phyloP scores from a whole-genome alignment of 2,797 vertebrate genomes.

The Clamator glandarius region DNA sequence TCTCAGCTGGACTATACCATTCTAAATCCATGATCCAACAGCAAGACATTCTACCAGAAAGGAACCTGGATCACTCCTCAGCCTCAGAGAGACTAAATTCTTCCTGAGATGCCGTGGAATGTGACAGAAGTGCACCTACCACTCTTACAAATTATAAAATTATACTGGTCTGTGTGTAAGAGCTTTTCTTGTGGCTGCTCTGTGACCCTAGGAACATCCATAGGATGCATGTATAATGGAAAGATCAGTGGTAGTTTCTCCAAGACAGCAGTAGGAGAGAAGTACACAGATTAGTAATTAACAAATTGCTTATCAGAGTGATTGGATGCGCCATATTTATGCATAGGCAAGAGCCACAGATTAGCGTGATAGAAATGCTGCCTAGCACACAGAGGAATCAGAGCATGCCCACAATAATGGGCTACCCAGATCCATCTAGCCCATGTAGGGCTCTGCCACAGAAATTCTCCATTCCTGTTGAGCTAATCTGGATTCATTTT shows the following conservation, averaged over 20 bases:
- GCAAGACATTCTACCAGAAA: neutral
- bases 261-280: neutral
- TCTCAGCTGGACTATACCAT: neutral
- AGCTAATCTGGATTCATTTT: neutral
- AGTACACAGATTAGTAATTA: neutral
- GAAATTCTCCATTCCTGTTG: neutral
- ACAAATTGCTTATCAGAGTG: neutral
- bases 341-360: neutral
- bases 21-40: neutral
- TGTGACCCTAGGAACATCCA: neutral
- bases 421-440: neutral
- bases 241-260: neutral
- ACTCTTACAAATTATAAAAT: neutral
- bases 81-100: neutral
- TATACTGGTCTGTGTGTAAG: neutral
- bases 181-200: neutral
- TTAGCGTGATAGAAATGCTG: neutral
- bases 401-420: neutral
- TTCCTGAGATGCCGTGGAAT: neutral
- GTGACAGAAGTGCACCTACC: neutral
- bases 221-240: neutral
- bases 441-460: neutral
- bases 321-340: neutral
- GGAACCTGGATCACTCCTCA: neutral
- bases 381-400: neutral